Base-by-base conservation (phyloP, 2,888 invertebrate species). In the Anoplius nigerrimus region DNA sequence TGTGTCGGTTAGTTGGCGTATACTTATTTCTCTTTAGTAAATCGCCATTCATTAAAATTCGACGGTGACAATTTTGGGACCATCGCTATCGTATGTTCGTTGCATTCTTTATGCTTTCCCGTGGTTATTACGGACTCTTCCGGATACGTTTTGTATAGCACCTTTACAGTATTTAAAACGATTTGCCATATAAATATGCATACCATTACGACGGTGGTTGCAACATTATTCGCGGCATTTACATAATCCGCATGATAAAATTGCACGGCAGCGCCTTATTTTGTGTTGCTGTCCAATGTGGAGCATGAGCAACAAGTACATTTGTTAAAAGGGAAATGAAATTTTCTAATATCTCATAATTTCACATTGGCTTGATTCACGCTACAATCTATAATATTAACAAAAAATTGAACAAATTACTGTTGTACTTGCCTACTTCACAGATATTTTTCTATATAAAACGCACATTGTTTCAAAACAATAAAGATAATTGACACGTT, bases 61-160 rank as follows among this genome's bases (percentile, higher is more conserved):
- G 66, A 75, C 71, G 70, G 66, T 67, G 63, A 76, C 69, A 71
- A 69, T 76, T 80, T 76, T 61, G 78, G 80, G 80, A 80, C 80
- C 81, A 78, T 81, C 68, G 70, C 51, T 66, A 59, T 52, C 63
- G 72, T 74, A 46, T 67, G 63, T 75, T 72, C 61, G 71, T 55
- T 54, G 24, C 75, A 65, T 58, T 57, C 58, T 71, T 55, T 54
- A 55, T 61, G 57, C 70, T 61, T 57, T 34, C 34, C 11, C 34
- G 34, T 34, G 34, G 34, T 67, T 63, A 64, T 69, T 48, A 48
- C 48, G 48, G 18, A 48, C 48, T 48, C 66, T 56, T 16, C 16
- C 24, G 22, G 27, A 55, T 24, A n/a, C 58, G 21, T 69, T 62
- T 62, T 69, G 54, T 58, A 63, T 59, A 53, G 63, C 57, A 46